A percentile compares a stretch with the other conserved stretches of the same genome.
Conservation (phyloP, 2,797 vertebrate species). For the Hypotaenidia okinawae region DNA sequence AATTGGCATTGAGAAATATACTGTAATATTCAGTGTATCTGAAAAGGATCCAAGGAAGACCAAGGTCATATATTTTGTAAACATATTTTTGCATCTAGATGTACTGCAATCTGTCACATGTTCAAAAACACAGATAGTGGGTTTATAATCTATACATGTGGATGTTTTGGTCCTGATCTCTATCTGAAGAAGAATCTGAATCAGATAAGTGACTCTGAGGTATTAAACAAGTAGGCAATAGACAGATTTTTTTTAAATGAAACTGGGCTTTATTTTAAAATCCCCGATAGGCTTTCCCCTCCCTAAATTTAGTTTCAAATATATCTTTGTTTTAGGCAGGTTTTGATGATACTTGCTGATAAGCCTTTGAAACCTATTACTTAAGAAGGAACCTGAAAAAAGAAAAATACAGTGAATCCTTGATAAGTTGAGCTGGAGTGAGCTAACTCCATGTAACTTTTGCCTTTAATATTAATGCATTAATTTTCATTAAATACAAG, state of each 20-base stretch:
- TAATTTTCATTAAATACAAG: background rate
- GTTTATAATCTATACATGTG: background rate
- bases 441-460: background rate
- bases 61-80: background rate
- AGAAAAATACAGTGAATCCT: background rate
- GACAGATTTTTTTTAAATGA: background rate
- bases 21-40: background rate
- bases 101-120: background rate
- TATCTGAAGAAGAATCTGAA: background rate
- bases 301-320: background rate
- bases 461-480: background rate
- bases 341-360: background rate
- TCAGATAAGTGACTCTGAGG: background rate
- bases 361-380: background rate
- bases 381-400: background rate
- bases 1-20: background rate
- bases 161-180: background rate
- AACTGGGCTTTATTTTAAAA: background rate
- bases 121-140: background rate
- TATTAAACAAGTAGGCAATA: background rate
- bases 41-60: background rate
- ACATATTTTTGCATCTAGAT: background rate
- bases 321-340: background rate
- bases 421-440: background rate
- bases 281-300: background rate